Percentiles rank a stretch among this genome's conserved stretches.
These are phyloP conservation scores for Meleagris gallopavo DNA, from an alignment of 2,113 vertebrate species.

Conservation along the genomic window DNA sequence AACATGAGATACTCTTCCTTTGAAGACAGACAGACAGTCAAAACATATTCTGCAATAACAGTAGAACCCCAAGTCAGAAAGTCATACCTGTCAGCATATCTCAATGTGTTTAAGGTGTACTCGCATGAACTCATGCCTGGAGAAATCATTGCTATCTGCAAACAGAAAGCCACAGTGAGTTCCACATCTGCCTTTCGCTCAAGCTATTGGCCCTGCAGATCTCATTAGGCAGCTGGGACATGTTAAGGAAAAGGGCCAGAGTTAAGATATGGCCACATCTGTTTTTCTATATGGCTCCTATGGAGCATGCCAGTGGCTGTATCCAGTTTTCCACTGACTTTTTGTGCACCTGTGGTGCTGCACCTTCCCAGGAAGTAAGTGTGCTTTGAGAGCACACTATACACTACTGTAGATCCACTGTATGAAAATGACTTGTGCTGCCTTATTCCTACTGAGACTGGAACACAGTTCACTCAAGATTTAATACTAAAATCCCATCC, in stretches of 20 bases:
- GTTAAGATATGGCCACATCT: background rate
- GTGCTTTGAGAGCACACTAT: background rate
- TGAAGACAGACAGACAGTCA: background rate
- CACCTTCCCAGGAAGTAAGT: background rate
- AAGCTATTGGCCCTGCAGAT: background rate
- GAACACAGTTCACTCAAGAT: background rate
- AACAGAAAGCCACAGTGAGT: constrained; percentile 6
- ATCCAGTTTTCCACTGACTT: background rate
- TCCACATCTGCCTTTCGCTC: background rate
- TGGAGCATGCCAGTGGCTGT: background rate
- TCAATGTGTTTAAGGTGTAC: constrained; percentile 95
- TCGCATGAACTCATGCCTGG: constrained; percentile 95
- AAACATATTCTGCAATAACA: background rate
- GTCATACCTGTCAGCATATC: constrained; percentile 94
- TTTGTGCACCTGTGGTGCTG: background rate
- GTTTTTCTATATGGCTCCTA: background rate
- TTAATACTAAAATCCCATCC: background rate
- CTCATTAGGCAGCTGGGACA: background rate
- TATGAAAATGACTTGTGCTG: background rate
- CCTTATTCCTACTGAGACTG: background rate
- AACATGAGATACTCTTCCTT: background rate
- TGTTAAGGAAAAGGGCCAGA: background rate
- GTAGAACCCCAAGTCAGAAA: background rate
- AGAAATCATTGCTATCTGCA: constrained; percentile 97
- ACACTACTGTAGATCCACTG: background rate